These are phyloP conservation scores for Phenacoccus solenopsis DNA, from an alignment of 1,140 invertebrate genomes.

Conservation along the genomic window DNA sequence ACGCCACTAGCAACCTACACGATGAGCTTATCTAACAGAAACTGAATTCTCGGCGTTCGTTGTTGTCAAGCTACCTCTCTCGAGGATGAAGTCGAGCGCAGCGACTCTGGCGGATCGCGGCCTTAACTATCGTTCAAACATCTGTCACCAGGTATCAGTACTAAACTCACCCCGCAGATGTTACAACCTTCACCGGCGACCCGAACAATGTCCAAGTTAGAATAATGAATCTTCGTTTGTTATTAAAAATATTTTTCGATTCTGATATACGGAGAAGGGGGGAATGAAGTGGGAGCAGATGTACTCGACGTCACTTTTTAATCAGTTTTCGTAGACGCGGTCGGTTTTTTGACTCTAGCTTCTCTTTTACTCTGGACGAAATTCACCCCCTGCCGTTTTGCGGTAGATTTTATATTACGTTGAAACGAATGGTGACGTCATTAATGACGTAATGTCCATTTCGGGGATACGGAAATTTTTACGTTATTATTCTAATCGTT, in stretches of 20 bases:
- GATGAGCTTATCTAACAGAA: slow-evolving; percentile 8
- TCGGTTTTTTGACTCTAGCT: neutral
- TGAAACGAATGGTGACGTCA: too few relatives aligned
- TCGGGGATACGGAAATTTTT: too few relatives aligned
- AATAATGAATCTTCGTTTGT: neutral
- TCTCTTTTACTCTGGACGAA: neutral
- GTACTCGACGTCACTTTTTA: neutral
- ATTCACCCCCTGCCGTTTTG: neutral
- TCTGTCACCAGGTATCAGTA: slow-evolving; percentile 16
- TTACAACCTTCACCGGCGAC: neutral
- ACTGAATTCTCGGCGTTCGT: neutral
- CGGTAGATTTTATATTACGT: too few relatives aligned
- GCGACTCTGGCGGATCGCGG: neutral
- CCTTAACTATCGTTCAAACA: neutral
- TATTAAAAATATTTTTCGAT: neutral
- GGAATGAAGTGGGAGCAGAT: neutral
- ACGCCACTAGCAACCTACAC: neutral
- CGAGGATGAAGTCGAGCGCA: neutral
- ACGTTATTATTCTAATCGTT: too few relatives aligned
- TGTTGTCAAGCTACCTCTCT: neutral
- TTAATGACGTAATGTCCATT: too few relatives aligned
- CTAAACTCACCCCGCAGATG: slow-evolving; percentile 7
- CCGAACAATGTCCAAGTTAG: neutral
- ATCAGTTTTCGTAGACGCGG: neutral
- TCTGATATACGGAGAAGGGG: too few relatives aligned